phyloP scores from a whole-genome alignment of 2,113 vertebrate species.

The Eublepharis macularius region DNA sequence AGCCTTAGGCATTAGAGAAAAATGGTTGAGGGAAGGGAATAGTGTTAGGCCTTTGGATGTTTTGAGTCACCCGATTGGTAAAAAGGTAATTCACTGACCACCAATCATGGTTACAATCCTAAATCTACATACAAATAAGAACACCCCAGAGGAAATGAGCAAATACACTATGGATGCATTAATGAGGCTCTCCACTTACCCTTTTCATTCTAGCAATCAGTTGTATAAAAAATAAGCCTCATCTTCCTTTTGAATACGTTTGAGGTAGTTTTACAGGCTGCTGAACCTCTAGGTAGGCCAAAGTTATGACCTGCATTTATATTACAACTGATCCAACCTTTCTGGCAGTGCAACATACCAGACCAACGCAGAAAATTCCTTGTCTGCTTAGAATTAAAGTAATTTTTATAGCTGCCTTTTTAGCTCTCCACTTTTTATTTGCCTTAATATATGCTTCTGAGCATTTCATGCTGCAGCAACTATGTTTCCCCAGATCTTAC shows the following conservation, averaged over 20 bases:
- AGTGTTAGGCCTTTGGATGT: constrained; percentile 1
- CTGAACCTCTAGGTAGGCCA: constrained; percentile 77
- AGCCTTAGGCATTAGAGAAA: background rate
- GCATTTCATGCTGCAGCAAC: constrained; percentile 66
- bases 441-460: constrained; percentile 80
- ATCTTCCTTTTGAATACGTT: constrained; percentile 57
- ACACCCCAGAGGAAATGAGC: constrained; percentile 26
- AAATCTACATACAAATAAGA: background rate
- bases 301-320: constrained; percentile 69
- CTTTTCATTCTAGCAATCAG: constrained; percentile 35
- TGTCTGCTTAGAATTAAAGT: constrained; percentile 69
- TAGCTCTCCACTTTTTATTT: constrained; percentile 81
- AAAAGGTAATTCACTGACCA: background rate
- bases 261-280: constrained; percentile 58
- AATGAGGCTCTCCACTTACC: constrained; percentile 29
- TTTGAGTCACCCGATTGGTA: constrained; percentile 7
- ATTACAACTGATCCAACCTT: constrained; percentile 50
- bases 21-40: background rate
- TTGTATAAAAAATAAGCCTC: background rate
- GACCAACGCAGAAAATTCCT: constrained; percentile 49
- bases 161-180: constrained; percentile 37
- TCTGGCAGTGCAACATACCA: constrained; percentile 52
- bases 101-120: background rate
- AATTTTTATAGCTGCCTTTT: constrained; percentile 74
- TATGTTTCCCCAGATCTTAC: constrained; percentile 56